These are phyloP conservation scores for Crotalus helleri DNA, from an alignment of 2,113 vertebrate species.

Conservation along the genomic window DNA sequence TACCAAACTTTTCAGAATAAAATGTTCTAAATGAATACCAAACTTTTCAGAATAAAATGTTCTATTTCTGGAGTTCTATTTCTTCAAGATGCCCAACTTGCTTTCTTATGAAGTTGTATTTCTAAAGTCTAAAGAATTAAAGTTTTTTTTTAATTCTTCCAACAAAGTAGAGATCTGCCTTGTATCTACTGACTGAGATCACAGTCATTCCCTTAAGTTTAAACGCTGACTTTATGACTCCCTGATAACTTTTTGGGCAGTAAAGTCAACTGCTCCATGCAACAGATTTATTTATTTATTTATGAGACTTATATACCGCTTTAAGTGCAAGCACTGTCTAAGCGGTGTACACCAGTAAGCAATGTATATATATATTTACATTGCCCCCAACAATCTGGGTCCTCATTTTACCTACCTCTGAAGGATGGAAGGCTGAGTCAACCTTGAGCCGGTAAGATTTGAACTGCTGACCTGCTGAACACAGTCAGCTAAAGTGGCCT, in stretches of 20 bases:
- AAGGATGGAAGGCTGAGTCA: too few species aligned
- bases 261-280: accelerated
- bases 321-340: too few species aligned
- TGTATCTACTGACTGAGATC: neutral
- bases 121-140: neutral
- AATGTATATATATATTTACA: too few species aligned
- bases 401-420: too few species aligned
- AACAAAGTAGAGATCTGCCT: neutral
- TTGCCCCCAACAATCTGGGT: too few species aligned
- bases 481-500: too few species aligned
- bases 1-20: neutral
- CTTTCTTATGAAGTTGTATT: neutral
- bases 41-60: neutral
- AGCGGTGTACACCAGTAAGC: too few species aligned
- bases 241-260: neutral
- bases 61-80: neutral
- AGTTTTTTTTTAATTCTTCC: neutral
- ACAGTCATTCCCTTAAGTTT: neutral
- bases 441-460: too few species aligned
- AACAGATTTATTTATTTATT: neutral
- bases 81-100: neutral
- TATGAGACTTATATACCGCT: too few species aligned
- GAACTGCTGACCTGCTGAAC: too few species aligned
- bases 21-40: neutral
- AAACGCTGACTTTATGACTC: neutral